Evolutionary conservation across 2,113 vertebrate genomes (phyloP).

Genomic region (Tyrannus savana): DNA sequence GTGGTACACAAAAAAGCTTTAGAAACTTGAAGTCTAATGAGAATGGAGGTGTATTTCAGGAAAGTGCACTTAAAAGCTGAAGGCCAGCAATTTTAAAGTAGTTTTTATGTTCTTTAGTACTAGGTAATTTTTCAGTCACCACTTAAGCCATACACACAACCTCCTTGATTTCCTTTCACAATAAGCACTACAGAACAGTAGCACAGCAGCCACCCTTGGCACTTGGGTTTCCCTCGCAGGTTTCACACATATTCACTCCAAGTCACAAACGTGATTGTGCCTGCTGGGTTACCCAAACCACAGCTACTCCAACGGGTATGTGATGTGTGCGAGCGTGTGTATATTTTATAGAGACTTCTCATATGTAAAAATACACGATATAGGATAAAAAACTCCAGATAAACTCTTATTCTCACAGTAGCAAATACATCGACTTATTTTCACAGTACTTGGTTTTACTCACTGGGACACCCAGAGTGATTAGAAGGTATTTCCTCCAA

Average conservation of each 20-base stretch:
- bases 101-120: constrained; percentile 45
- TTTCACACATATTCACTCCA: constrained; percentile 9
- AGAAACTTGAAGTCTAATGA: constrained; percentile 79
- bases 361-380: constrained; percentile 71
- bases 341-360: constrained; percentile 46
- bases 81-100: constrained; percentile 74
- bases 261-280: constrained; percentile 25
- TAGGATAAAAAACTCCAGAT: constrained; percentile 69
- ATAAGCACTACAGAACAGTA: background rate
- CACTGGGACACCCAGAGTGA: background rate
- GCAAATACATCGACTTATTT: constrained; percentile 66
- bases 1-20: constrained; percentile 77
- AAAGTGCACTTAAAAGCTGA: constrained; percentile 86
- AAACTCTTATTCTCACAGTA: constrained; percentile 77
- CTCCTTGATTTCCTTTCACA: background rate
- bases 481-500: background rate
- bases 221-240: background rate
- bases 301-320: constrained; percentile 45
- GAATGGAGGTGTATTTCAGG: constrained; percentile 75
- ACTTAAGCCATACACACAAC: background rate
- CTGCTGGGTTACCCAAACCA: constrained; percentile 32
- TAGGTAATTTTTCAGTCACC: constrained; percentile 44
- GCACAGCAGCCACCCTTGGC: background rate
- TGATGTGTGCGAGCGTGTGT: constrained; percentile 32
- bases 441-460: constrained; percentile 74